Conservation (phyloP, 2,797 vertebrate species). For the Myotis daubentonii region DNA sequence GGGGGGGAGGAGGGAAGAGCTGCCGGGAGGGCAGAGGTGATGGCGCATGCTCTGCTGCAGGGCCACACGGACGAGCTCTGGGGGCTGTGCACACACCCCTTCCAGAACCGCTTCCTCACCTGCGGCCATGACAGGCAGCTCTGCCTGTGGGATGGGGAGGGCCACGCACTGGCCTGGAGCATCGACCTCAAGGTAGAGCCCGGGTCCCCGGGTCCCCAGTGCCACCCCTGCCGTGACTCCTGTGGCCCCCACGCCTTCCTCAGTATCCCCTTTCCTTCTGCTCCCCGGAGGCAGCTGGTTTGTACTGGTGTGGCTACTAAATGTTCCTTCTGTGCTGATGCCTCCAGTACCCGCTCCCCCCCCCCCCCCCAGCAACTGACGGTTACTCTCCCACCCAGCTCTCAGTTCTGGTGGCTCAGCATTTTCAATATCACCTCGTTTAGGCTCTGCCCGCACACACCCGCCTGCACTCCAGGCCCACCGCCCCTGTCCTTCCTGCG, state of each 20-base stretch:
- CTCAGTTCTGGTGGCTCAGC: neutral
- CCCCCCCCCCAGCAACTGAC: neutral
- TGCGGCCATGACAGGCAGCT: slow-evolving; percentile 94
- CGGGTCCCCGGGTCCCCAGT: neutral
- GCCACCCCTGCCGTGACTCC: neutral
- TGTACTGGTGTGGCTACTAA: neutral
- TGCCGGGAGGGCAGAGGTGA: neutral
- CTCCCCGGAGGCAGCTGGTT: neutral
- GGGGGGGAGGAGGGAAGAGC: slow-evolving; percentile 1
- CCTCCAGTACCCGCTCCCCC: no score
- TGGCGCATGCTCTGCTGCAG: slow-evolving; percentile 75
- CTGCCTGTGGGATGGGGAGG: slow-evolving; percentile 92
- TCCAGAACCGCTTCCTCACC: slow-evolving; percentile 90
- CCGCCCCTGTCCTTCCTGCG: neutral
- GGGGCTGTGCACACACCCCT: slow-evolving; percentile 94
- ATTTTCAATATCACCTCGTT: neutral
- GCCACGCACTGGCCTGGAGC: slow-evolving; percentile 92
- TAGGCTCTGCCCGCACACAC: neutral
- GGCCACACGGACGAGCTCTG: slow-evolving; percentile 96
- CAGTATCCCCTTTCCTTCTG: neutral
- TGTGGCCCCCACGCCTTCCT: neutral
- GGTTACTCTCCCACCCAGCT: neutral
- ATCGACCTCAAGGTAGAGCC: slow-evolving; percentile 90
- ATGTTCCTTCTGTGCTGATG: neutral
- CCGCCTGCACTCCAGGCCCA: neutral